Evolutionary conservation across 2,113 vertebrate genomes (phyloP).

Genomic region (Dipodomys spectabilis): DNA sequence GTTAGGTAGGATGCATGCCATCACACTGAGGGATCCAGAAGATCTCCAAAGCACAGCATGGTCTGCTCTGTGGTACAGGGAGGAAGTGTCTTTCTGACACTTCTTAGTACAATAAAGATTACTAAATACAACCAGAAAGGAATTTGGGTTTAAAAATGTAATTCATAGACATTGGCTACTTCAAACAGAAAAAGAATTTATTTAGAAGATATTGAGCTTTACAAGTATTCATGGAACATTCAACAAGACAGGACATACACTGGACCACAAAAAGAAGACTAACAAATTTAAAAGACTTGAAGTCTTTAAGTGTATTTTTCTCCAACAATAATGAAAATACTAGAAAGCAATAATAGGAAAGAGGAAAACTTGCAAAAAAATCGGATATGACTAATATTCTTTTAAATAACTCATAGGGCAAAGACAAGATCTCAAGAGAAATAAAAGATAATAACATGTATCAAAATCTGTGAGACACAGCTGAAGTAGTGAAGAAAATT

Average conservation of each 20-base stretch:
- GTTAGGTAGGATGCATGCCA: neutral
- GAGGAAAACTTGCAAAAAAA: too few species aligned
- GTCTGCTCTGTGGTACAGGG: neutral
- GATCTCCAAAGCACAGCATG: neutral
- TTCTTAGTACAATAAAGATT: neutral
- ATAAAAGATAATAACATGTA: neutral
- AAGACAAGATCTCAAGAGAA: neutral
- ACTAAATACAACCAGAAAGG: neutral
- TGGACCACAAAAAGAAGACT: too few species aligned
- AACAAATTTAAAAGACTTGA: neutral
- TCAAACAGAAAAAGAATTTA: too few species aligned
- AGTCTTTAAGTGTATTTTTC: neutral
- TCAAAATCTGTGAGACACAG: neutral
- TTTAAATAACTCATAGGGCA: neutral
- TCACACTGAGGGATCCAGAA: neutral
- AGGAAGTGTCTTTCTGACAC: fast-evolving
- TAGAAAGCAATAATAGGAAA: neutral
- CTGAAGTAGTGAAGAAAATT: neutral
- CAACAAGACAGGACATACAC: neutral
- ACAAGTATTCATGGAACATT: neutral
- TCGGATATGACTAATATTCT: too few species aligned
- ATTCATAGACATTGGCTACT: too few species aligned
- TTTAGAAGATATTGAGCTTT: neutral
- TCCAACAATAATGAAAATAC: neutral
- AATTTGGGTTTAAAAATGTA: neutral